Percentiles rank a stretch among this genome's conserved stretches.
Evolutionary conservation across 1,140 invertebrate genomes (phyloP).

Genomic region (Papilio aristodemus): DNA sequence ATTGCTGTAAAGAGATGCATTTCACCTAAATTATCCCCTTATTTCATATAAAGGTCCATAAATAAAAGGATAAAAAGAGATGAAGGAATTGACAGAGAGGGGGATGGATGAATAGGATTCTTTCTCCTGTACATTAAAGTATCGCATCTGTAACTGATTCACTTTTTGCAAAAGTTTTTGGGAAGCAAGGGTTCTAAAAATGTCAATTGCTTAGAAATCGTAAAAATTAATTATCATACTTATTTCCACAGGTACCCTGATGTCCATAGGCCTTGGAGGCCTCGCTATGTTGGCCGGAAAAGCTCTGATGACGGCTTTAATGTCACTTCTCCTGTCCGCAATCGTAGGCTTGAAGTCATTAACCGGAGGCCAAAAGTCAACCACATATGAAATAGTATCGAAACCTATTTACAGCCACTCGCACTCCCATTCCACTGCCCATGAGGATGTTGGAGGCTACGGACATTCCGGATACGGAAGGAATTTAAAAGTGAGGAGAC

Average conservation of each 20-base stretch:
- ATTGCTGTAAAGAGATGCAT: too few relatives aligned
- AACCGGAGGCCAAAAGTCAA: conserved; percentile 85
- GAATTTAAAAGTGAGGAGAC: conserved; percentile 63
- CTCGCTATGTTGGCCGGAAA: conserved; percentile 90
- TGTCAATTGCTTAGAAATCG: too few relatives aligned
- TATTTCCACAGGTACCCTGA: conserved; percentile 82
- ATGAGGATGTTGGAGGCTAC: conserved; percentile 84
- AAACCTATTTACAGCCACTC: conserved; percentile 88
- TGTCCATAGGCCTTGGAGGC: conserved; percentile 87
- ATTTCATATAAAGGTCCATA: too few relatives aligned
- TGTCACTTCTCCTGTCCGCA: conserved; percentile 88
- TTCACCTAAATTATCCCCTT: too few relatives aligned
- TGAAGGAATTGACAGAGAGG: too few relatives aligned
- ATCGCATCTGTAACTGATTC: too few relatives aligned
- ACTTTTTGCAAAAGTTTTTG: too few relatives aligned
- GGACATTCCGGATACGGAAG: conserved; percentile 82
- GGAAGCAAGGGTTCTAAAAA: too few relatives aligned
- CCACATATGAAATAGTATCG: conserved; percentile 91
- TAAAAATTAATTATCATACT: conserved; percentile 2
- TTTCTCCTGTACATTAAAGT: too few relatives aligned
- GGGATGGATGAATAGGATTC: too few relatives aligned
- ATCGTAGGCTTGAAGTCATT: conserved; percentile 88
- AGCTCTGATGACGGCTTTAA: conserved; percentile 89
- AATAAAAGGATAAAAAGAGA: too few relatives aligned
- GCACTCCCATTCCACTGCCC: conserved; percentile 85